Base-by-base conservation (phyloP, 2,113 vertebrate species). In the Rousettus leschenaultii region DNA sequence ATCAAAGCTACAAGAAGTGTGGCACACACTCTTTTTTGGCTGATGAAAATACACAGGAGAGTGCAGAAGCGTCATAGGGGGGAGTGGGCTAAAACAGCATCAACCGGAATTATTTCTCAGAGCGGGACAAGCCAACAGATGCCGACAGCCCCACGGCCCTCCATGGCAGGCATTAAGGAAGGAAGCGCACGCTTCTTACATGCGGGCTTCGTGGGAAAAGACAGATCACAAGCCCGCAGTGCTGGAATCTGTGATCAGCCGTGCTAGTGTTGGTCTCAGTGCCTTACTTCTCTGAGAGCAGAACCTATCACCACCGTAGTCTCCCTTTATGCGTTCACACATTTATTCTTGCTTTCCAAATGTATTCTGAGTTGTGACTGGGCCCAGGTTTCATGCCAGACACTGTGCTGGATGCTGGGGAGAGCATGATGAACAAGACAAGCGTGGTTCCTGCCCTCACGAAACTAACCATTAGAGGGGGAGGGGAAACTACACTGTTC, bases 371-470 rank as follows among this genome's bases (percentile, higher is more conserved):
- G 51, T 38, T 55, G 33, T 38, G 66, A 0, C 30, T 63, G 40
- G 92, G 43, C 19, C 43, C 43, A 13, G 43, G 38, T 35, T 61
- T 75, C 65, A 3, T 57, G 66, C 65, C 38, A 21, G 82, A 28
- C 43, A 4, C 10, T n/a, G 18, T 38, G 68, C 79, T 48, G 66
- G 24, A 28, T 38, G 33, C 63, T 77, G 26, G 59, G 73, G 19
- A 70, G 70, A 86, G 24, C 28, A 35, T 4, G 18, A 7, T 3
- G 26, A 74, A 33, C 38, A 7, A 13, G n/a, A 28, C 21, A 5
- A 43, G 19, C 12, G 0, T 19, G 35, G 15, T 38, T 48, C 21
- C 22, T 15, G 0, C 21, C 59, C 28, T 33, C 18, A 0, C 18
- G n/a, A 61, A 35, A 66, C 30, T 16, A 38, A 21, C 33, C 21